Conservation (phyloP, 2,888 invertebrate species). For the Syritta pipiens region DNA sequence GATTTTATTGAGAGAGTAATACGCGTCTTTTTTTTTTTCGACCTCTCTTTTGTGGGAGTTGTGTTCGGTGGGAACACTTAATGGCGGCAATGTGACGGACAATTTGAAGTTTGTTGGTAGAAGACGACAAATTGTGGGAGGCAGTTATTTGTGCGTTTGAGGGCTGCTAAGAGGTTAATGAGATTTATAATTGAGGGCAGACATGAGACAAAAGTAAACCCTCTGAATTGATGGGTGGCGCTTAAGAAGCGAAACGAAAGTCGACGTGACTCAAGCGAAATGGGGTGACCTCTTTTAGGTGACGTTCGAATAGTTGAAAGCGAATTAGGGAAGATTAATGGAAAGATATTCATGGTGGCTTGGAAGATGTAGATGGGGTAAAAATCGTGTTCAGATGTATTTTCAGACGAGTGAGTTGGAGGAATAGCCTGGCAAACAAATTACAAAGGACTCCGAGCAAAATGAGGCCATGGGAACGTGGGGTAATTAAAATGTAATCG, state of each 20-base stretch:
- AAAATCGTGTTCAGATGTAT: too few species aligned
- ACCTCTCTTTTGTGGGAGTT: conserved; percentile 29
- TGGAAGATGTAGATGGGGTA: too few species aligned
- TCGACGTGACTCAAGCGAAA: neutral
- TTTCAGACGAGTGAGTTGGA: too few species aligned
- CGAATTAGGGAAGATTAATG: too few species aligned
- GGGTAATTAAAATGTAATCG: too few species aligned
- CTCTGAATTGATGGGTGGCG: neutral
- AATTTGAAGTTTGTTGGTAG: neutral
- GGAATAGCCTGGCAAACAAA: too few species aligned
- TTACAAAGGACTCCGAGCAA: too few species aligned
- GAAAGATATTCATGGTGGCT: too few species aligned
- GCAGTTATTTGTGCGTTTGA: neutral
- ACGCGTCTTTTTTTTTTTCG: conserved; percentile 27
- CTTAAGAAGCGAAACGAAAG: neutral
- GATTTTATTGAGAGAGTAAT: conserved; percentile 30
- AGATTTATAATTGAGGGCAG: conserved; percentile 38
- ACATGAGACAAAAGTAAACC: conserved; percentile 8
- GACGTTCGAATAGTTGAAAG: neutral
- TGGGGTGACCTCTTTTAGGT: neutral
- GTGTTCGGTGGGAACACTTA: conserved; percentile 9
- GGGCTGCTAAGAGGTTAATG: conserved; percentile 36
- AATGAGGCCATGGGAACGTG: too few species aligned
- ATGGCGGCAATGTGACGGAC: conserved; percentile 32
- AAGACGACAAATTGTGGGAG: neutral